Base-by-base conservation (phyloP, 1,140 invertebrate genomes). In the Diuraphis noxia region DNA sequence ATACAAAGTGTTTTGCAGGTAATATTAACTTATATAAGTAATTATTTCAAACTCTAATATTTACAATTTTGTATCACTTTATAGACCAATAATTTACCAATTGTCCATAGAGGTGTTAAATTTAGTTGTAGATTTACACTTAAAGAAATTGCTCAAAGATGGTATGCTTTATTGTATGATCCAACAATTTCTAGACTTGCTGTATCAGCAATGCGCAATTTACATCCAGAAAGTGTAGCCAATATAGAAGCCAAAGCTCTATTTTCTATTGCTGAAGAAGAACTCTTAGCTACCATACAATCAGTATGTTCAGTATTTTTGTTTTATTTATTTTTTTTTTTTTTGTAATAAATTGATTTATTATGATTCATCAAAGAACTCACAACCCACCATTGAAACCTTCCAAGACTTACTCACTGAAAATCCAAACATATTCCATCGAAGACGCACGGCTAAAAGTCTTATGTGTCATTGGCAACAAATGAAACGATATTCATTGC, bases 81-180 rank as follows among this genome's bases (percentile, higher is more conserved):
- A 46, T 93, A 98, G 96, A 97, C 97, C 13, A 97, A 97, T 94
- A 98, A 99, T 94, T 94, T 99, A 63, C 95, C 96, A 56, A 96
- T 96, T 93, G 98, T 99, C 17, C 97, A 99, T 93, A 95, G 97
- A 92, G 98, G 98, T 40, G 96, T 98, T 8, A 99, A 99, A 94
- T 99, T 99, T 94, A 98, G 98, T 0, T 99, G 98, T 93, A 96
- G 97, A 92, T 99, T 99, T 93, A 98, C 98, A 1, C 94, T 99
- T 25, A 96, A 97, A 94, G 98, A 99, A 94, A 96, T 99, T 43
- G 97, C 99, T 93, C 97, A 98, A 92, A 95, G 99, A 92, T 99
- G 98, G 98, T 98, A 98, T 95, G 97, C 98, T 21, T 93, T 99
- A 84, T 94, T 99, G 5, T 99, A 99, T 94, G 98, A 99, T 94